A percentile compares a stretch with the other conserved stretches of the same genome.
Evolutionary conservation across 2,797 vertebrate species (phyloP).

Genomic region (Vireo griseus): DNA sequence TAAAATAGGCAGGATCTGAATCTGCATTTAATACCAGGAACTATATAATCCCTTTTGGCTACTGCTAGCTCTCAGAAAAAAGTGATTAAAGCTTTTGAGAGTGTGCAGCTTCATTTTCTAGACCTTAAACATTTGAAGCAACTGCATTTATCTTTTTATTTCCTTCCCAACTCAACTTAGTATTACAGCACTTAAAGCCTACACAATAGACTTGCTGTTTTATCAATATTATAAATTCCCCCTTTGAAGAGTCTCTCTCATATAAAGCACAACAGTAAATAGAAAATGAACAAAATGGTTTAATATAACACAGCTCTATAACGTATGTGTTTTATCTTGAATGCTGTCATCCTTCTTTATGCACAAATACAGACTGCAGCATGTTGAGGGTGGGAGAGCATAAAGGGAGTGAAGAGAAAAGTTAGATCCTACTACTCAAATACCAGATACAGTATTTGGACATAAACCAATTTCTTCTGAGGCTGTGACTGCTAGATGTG

Average conservation of each 20-base stretch:
- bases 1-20: background rate
- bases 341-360: background rate
- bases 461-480: slow-evolving; percentile 12
- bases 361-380: slow-evolving; percentile 15
- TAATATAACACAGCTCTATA: background rate
- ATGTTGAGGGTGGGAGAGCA: slow-evolving; percentile 4
- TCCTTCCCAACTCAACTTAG: background rate
- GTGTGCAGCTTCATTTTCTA: background rate
- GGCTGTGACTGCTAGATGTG: background rate
- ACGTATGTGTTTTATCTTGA: background rate
- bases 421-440: slow-evolving; percentile 1
- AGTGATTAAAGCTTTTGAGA: background rate
- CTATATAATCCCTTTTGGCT: background rate
- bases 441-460: slow-evolving; percentile 5
- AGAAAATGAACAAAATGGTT: background rate
- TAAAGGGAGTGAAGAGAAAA: slow-evolving; percentile 1
- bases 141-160: slow-evolving; percentile 5
- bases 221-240: slow-evolving; percentile 21
- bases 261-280: background rate
- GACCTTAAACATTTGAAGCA: background rate
- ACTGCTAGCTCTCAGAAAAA: background rate
- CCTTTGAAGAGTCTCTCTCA: background rate
- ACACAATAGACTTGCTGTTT: slow-evolving; percentile 28
- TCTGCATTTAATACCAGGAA: background rate
- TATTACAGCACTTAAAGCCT: slow-evolving; percentile 12